A percentile compares a stretch with the other conserved stretches of the same genome.
Conservation (phyloP, 2,797 vertebrate species). For the Periophthalmus magnuspinnatus region DNA sequence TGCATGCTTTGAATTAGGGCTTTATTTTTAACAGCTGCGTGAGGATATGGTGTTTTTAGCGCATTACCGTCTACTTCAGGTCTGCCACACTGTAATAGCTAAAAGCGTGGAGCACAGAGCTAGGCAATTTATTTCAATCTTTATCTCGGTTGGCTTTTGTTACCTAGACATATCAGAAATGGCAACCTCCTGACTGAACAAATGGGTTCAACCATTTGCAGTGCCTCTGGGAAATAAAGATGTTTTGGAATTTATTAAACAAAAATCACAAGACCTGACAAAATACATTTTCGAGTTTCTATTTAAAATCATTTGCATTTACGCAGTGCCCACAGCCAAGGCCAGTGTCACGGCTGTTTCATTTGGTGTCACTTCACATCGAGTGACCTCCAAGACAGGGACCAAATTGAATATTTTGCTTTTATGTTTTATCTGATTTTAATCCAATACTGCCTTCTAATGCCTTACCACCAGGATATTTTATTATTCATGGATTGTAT, state of each 20-base stretch:
- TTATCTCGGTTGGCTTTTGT: slow-evolving; percentile 25
- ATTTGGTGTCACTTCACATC: slow-evolving; percentile 29
- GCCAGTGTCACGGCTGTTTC: slow-evolving; percentile 27
- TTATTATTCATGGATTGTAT: slow-evolving; percentile 48
- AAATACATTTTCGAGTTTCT: slow-evolving; percentile 29
- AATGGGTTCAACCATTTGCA: slow-evolving; percentile 48
- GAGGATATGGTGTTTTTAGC: slow-evolving; percentile 10
- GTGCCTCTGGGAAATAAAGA: slow-evolving; percentile 58
- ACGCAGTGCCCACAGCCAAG: slow-evolving; percentile 16
- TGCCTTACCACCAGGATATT: slow-evolving; percentile 33
- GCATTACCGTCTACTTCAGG: slow-evolving; percentile 6
- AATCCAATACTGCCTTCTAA: slow-evolving; percentile 24
- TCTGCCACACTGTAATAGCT: slow-evolving; percentile 23
- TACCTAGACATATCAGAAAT: slow-evolving; percentile 39
- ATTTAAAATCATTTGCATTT: slow-evolving; percentile 50
- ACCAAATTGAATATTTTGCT: slow-evolving; percentile 30
- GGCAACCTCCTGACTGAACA: slow-evolving; percentile 53
- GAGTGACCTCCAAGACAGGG: slow-evolving; percentile 26
- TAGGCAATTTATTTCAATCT: slow-evolving; percentile 22
- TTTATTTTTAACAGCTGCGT: slow-evolving; percentile 28
- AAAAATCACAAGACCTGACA: slow-evolving; percentile 56
- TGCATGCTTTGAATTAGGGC: slow-evolving; percentile 24
- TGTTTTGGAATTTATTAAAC: slow-evolving; percentile 60
- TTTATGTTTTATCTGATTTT: slow-evolving; percentile 35
- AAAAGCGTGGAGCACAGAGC: slow-evolving; percentile 8